These are phyloP conservation scores for Hirundichthys speculiger DNA, from an alignment of 2,113 vertebrate genomes.

Conservation along the genomic window DNA sequence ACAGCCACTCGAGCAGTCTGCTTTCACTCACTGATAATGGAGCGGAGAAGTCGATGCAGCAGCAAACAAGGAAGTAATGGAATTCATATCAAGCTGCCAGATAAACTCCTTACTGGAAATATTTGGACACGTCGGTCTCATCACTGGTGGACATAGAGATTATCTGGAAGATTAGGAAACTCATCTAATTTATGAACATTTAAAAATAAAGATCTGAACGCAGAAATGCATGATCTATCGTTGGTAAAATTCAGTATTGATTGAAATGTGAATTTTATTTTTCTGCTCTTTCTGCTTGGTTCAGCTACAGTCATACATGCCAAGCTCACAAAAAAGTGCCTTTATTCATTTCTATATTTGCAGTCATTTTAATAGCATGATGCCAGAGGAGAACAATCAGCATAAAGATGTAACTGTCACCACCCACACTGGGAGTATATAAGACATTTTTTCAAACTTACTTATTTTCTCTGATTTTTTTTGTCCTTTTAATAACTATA, in stretches of 20 bases:
- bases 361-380: not conserved
- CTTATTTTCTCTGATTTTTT: not conserved
- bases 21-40: conserved; percentile 65
- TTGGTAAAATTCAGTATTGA: too few species aligned
- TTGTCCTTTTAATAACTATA: not conserved
- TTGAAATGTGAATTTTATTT: too few species aligned
- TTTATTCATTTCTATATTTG: conserved; percentile 1
- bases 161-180: not conserved
- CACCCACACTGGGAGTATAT: not conserved
- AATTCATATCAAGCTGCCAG: conserved; percentile 44
- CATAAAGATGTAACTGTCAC: not conserved
- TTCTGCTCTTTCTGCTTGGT: not conserved
- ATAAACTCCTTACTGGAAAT: conserved; percentile 44
- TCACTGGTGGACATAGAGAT: not conserved
- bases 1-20: conserved; percentile 79
- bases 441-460: not conserved
- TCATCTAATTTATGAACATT: not conserved
- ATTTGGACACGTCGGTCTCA: not conserved
- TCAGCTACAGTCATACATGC: not conserved
- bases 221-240: not conserved
- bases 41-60: conserved; percentile 23
- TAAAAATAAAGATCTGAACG: not conserved
- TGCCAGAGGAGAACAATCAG: not conserved
- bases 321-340: not conserved
- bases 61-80: conserved; percentile 52